A percentile compares a stretch with the other conserved stretches of the same genome.
These are phyloP conservation scores for Gymnoscopelus microlampas DNA, from an alignment of 2,797 vertebrate species.

Conservation along the genomic window DNA sequence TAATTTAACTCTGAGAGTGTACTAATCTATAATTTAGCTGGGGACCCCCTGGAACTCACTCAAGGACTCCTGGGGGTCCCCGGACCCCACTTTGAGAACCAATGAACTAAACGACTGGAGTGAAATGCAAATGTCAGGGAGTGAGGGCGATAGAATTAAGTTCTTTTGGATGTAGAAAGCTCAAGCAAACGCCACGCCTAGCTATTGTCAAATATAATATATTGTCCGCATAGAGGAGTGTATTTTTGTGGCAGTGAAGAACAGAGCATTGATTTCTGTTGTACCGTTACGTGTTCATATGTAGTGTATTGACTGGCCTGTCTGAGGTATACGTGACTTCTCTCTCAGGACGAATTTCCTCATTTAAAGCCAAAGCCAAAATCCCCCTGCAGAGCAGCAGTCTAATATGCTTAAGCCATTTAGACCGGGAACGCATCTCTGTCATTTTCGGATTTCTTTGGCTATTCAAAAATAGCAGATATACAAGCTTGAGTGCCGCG, in stretches of 20 bases:
- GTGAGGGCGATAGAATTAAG: conserved; percentile 38
- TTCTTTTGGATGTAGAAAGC: conserved; percentile 45
- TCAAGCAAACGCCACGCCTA: conserved; percentile 38
- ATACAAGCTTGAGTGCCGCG: no score
- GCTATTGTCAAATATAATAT: conserved; percentile 20
- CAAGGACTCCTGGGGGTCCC: no score
- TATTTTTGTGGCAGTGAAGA: not conserved
- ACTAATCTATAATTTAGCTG: no score
- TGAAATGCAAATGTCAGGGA: no score
- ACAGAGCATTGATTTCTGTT: conserved; percentile 17
- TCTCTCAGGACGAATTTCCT: not conserved
- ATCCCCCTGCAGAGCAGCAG: conserved; percentile 3
- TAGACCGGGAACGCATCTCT: no score
- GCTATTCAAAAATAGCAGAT: no score
- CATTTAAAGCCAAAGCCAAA: conserved; percentile 9
- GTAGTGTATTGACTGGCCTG: conserved; percentile 8
- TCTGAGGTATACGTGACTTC: conserved; percentile 7
- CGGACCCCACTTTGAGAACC: no score
- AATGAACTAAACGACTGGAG: no score
- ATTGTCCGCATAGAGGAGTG: conserved; percentile 21
- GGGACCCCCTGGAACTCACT: no score
- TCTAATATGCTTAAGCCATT: conserved; percentile 5
- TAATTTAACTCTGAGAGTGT: no score
- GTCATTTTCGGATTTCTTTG: no score
- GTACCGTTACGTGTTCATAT: conserved; percentile 1